Conservation (phyloP, 2,888 invertebrate genomes). For the Plagodis dolabraria region DNA sequence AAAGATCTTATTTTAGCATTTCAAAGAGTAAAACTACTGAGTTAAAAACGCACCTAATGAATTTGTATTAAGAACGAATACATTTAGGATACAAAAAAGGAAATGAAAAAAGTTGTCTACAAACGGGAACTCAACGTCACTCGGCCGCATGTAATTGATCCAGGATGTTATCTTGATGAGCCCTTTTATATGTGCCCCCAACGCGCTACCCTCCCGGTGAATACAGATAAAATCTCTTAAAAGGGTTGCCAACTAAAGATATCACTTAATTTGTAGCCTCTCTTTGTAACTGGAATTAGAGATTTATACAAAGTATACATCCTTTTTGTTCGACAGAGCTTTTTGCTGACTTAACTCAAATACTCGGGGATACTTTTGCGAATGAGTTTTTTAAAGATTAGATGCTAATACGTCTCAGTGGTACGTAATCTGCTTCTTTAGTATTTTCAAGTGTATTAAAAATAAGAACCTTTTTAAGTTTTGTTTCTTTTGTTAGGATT, state of each 20-base stretch:
- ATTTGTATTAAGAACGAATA: constrained; percentile 41
- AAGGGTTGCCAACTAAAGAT: constrained; percentile 84
- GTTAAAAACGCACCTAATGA: constrained; percentile 31
- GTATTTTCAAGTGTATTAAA: constrained; percentile 56
- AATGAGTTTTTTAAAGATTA: constrained; percentile 71
- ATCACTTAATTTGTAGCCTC: constrained; percentile 83
- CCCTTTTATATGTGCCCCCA: constrained; percentile 77
- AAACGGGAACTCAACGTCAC: constrained; percentile 76
- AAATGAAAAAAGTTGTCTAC: constrained; percentile 61
- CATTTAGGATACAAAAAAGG: constrained; percentile 50
- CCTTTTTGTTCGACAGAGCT: constrained; percentile 57
- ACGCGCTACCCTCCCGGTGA: constrained; percentile 76
- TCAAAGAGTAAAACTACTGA: background rate
- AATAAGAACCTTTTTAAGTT: constrained; percentile 62
- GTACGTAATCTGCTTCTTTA: constrained; percentile 63
- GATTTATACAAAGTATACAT: constrained; percentile 63
- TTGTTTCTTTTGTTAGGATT: constrained; percentile 66
- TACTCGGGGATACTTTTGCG: constrained; percentile 51
- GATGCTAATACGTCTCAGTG: constrained; percentile 62
- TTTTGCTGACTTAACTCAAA: constrained; percentile 59
- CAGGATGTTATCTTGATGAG: constrained; percentile 81
- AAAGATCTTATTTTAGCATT: background rate
- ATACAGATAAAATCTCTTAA: constrained; percentile 80
- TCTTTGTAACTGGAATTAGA: constrained; percentile 77
- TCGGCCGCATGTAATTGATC: constrained; percentile 81